phyloP scores from a whole-genome alignment of 2,888 invertebrate species.

The Coenonympha glycerion region DNA sequence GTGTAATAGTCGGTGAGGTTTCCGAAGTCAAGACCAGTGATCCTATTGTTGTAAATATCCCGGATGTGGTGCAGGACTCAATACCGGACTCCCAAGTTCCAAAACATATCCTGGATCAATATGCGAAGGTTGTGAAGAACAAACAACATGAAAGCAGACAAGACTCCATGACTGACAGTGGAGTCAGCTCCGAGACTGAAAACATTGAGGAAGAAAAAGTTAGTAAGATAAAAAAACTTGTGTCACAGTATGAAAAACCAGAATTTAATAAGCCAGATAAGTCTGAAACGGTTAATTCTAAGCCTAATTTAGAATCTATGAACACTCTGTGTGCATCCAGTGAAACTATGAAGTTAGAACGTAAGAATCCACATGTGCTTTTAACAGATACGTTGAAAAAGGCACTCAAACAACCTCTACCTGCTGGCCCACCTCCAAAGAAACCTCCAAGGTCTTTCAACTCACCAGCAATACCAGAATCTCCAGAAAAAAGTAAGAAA shows the following conservation, averaged over 20 bases:
- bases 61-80: slow-evolving; percentile 36
- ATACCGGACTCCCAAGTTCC: slow-evolving; percentile 63
- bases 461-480: slow-evolving; percentile 34
- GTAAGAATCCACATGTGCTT: slow-evolving; percentile 62
- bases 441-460: slow-evolving; percentile 83
- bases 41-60: slow-evolving; percentile 29
- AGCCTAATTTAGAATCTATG: slow-evolving; percentile 51
- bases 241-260: slow-evolving; percentile 43
- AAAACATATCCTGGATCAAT: slow-evolving; percentile 65
- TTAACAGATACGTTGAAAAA: slow-evolving; percentile 78
- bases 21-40: slow-evolving; percentile 25
- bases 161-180: slow-evolving; percentile 67
- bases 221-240: slow-evolving; percentile 46
- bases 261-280: slow-evolving; percentile 26
- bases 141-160: slow-evolving; percentile 51
- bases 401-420: slow-evolving; percentile 80
- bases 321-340: slow-evolving; percentile 56
- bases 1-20: slow-evolving; percentile 32
- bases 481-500: slow-evolving; percentile 47
- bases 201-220: slow-evolving; percentile 62
- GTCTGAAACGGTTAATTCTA: slow-evolving; percentile 7
- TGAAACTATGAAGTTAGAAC: slow-evolving; percentile 62
- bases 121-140: slow-evolving; percentile 62
- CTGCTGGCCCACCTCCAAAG: slow-evolving; percentile 82
- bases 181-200: slow-evolving; percentile 70